A percentile compares a stretch with the other conserved stretches of the same genome.
These are phyloP conservation scores for Abrostola triplasia DNA, from an alignment of 2,888 invertebrate species.

Conservation along the genomic window DNA sequence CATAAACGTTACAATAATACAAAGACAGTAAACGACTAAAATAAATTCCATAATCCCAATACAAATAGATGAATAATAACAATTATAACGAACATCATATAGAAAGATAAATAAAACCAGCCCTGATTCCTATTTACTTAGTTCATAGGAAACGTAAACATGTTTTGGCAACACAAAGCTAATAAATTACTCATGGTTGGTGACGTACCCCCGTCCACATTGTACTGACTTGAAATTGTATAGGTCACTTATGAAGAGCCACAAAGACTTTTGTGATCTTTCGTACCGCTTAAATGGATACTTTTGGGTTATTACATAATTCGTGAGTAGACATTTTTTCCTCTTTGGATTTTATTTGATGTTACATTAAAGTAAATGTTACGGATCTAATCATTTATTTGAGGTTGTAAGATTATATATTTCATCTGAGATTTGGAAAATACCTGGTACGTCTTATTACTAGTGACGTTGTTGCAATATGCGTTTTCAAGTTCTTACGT, in stretches of 20 bases:
- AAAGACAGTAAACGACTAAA: background rate
- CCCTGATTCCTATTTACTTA: slow-evolving; percentile 36
- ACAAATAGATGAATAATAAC: background rate
- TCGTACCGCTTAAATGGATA: slow-evolving; percentile 24
- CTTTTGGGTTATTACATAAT: slow-evolving; percentile 14
- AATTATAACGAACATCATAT: slow-evolving; percentile 4
- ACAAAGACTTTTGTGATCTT: slow-evolving; percentile 33
- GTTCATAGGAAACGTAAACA: slow-evolving; percentile 55
- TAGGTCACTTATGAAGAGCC: slow-evolving; percentile 31
- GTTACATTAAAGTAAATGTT: background rate
- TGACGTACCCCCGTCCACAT: slow-evolving; percentile 27
- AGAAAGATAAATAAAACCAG: slow-evolving; percentile 14
- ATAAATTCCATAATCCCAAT: slow-evolving; percentile 24
- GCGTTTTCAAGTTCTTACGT: too few species aligned
- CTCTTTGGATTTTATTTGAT: background rate
- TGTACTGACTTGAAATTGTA: slow-evolving; percentile 38
- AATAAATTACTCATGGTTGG: slow-evolving; percentile 59
- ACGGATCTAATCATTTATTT: background rate
- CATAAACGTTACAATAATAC: too few species aligned
- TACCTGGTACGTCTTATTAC: too few species aligned
- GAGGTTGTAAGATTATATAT: background rate
- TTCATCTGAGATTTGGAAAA: too few species aligned
- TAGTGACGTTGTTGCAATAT: too few species aligned
- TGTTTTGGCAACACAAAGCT: slow-evolving; percentile 61
- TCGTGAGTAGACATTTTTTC: slow-evolving; percentile 2